phyloP scores from a whole-genome alignment of 2,797 vertebrate species.

The Hippocampus kuda region DNA sequence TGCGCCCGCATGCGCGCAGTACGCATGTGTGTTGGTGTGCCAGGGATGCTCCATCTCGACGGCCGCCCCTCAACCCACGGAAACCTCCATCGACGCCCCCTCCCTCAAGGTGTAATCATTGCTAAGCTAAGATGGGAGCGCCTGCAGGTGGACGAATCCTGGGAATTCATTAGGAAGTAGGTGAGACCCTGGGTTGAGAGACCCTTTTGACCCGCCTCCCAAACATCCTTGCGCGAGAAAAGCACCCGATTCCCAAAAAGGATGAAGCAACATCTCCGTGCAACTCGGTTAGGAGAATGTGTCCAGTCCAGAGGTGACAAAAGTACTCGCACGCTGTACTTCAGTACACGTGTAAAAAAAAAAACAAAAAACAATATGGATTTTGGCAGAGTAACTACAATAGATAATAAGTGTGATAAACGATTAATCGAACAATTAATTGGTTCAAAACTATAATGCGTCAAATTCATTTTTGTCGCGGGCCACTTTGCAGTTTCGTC shows the following conservation, averaged over 20 bases:
- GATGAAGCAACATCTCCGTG: slow-evolving; percentile 7
- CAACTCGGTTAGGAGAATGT: neutral
- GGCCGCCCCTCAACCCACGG: slow-evolving; percentile 19
- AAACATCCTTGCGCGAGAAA: slow-evolving; percentile 49
- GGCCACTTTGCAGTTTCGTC: too few relatives aligned
- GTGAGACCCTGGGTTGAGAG: slow-evolving; percentile 59
- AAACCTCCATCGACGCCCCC: slow-evolving; percentile 39
- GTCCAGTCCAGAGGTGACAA: neutral
- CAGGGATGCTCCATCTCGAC: slow-evolving; percentile 45
- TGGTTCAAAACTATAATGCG: too few relatives aligned
- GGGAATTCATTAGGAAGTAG: slow-evolving; percentile 72
- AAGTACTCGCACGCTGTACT: too few relatives aligned
- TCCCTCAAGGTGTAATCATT: slow-evolving; percentile 76
- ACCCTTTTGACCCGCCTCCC: slow-evolving; percentile 58
- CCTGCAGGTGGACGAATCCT: slow-evolving; percentile 66
- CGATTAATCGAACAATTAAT: too few relatives aligned
- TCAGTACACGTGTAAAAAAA: too few relatives aligned
- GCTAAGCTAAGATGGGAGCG: slow-evolving; percentile 66
- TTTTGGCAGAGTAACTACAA: too few relatives aligned
- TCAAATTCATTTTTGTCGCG: too few relatives aligned
- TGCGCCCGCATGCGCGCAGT: slow-evolving; percentile 17
- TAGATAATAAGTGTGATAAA: too few relatives aligned
- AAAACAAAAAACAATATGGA: too few relatives aligned
- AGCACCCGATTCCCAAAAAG: slow-evolving; percentile 52
- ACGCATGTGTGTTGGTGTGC: slow-evolving; percentile 26